Percentiles rank a stretch among this genome's conserved stretches.
These are phyloP conservation scores for Ophthalmolycus amberensis DNA, from an alignment of 2,113 vertebrate genomes.

Conservation along the genomic window DNA sequence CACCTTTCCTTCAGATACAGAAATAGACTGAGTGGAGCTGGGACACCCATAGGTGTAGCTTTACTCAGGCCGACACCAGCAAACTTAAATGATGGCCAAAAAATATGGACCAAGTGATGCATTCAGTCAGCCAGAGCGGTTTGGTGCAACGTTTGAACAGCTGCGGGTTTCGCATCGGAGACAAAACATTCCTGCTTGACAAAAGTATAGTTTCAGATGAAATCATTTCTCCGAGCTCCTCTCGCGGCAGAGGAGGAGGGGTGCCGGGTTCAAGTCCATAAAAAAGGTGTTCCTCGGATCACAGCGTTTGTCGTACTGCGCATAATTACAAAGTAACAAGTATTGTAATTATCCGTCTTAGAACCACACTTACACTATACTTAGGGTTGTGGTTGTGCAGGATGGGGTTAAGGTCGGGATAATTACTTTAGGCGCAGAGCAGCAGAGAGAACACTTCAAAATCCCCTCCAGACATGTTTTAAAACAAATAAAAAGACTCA, in stretches of 20 bases:
- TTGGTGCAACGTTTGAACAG: conserved; percentile 21
- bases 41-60: conserved; percentile 69
- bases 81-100: conserved; percentile 43
- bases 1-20: conserved; percentile 71
- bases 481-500: background rate
- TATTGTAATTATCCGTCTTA: conserved; percentile 76
- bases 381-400: conserved; percentile 74
- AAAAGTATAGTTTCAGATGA: conserved; percentile 41
- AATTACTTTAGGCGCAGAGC: conserved; percentile 64
- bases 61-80: conserved; percentile 35
- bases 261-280: conserved; percentile 72
- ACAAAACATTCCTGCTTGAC: conserved; percentile 27
- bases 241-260: conserved; percentile 61
- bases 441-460: conserved; percentile 21
- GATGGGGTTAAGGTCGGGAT: conserved; percentile 71
- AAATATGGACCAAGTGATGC: conserved; percentile 26
- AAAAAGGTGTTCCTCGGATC: conserved; percentile 72
- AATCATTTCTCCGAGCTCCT: conserved; percentile 47
- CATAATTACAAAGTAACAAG: conserved; percentile 75
- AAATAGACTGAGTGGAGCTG: conserved; percentile 73
- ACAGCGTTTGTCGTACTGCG: conserved; percentile 68
- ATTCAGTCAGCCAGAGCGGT: conserved; percentile 25
- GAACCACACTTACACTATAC: conserved; percentile 77
- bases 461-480: background rate
- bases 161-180: conserved; percentile 1